Base-by-base conservation (phyloP, 2,797 vertebrate genomes). In the Thripadectes ignobilis region DNA sequence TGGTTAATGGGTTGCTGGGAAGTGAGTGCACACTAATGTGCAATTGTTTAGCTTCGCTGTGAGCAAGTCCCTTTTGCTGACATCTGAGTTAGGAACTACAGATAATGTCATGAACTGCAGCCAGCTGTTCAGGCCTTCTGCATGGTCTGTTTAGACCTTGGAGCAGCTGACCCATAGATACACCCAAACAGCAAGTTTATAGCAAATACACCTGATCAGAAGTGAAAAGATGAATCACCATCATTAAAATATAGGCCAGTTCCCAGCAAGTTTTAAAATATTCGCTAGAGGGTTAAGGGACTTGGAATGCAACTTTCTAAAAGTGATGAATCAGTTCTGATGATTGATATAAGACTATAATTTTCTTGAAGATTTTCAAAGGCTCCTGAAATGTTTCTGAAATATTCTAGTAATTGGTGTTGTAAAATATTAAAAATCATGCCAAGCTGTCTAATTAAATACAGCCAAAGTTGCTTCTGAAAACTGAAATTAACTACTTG, bases 331-430 rank as follows among this genome's bases (percentile, higher is more conserved):
- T 91, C 58, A 6, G 76, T 91, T 94, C 39, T 72, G 59, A 32
- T 88, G 49, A 74, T 75, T 90, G 88, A 58, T 94, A 52, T 20
- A 67, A 82, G 30, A 23, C 30, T 88, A 41, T 89, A 49, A 65
- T 93, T 95, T 91, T 95, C 52, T 29, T 81, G 57, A 80, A 94
- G 46, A 16, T 46, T 94, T 95, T 93, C 65, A 57, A 89, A 86
- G 62, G 24, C n/a, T 81, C 84, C 69, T 88, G 75, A 89, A 91
- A 89, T 69, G 32, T 69, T 87, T 93, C 91, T 91, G 71, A 92
- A 93, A 89, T 85, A 68, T 32, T 85, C 65, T 69, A 59, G 14
- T 82, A 92, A 75, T 88, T 95, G 62, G 14, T 54, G 63, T 49
- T 86, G 57, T 94, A 59, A 63, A 81, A 32, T 85, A 87, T 85